These are phyloP conservation scores for Hapalemur alaotrensis DNA, from an alignment of 2,797 vertebrate genomes.

Conservation along the genomic window DNA sequence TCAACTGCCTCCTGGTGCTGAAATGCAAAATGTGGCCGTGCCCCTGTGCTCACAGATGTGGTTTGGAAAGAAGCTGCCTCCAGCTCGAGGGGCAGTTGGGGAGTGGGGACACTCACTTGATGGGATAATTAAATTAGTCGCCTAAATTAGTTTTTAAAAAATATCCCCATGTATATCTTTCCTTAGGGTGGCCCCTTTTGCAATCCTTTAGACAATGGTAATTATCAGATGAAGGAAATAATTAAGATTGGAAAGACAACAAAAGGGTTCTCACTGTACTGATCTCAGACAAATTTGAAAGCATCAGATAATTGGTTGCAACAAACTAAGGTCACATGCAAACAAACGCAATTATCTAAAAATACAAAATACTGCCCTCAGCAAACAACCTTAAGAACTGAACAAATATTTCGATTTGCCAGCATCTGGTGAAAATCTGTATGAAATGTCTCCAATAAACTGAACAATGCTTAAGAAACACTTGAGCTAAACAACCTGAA, in stretches of 20 bases:
- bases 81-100: neutral
- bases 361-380: conserved; percentile 39
- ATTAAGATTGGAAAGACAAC: conserved; percentile 55
- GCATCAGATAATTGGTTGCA: conserved; percentile 44
- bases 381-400: conserved; percentile 56
- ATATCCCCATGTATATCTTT: conserved; percentile 26
- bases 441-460: conserved; percentile 48
- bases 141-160: conserved; percentile 40
- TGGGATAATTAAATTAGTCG: conserved; percentile 38
- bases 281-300: conserved; percentile 47
- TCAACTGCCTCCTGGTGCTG: neutral
- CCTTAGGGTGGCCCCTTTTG: conserved; percentile 1
- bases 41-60: neutral
- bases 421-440: conserved; percentile 67
- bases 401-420: conserved; percentile 60
- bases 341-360: conserved; percentile 54
- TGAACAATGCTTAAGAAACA: conserved; percentile 59
- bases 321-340: conserved; percentile 57
- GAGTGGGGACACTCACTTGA: neutral
- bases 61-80: neutral
- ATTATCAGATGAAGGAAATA: conserved; percentile 72
- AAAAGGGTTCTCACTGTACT: conserved; percentile 46
- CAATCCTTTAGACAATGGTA: conserved; percentile 69
- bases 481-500: conserved; percentile 60
- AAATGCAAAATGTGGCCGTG: neutral